Evolutionary conservation across 2,797 vertebrate genomes (phyloP).

Genomic region (Semaprochilodus insignis): DNA sequence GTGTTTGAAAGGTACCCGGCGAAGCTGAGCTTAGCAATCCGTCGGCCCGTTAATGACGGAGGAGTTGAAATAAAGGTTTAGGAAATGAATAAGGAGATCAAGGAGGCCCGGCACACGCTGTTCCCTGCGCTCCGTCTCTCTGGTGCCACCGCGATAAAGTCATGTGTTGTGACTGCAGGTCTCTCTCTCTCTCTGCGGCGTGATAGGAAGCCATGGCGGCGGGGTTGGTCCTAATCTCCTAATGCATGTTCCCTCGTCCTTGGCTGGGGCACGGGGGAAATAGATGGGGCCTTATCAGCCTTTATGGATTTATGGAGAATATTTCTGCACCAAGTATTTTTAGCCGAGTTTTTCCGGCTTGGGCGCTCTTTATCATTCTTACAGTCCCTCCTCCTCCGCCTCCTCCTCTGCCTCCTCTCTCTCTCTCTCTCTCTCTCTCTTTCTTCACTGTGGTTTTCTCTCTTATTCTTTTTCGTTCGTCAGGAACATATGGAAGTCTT

Average conservation of each 20-base stretch:
- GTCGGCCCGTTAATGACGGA: slow-evolving; percentile 66
- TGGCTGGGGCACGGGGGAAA: slow-evolving; percentile 75
- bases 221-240: slow-evolving; percentile 75
- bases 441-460: background rate
- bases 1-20: slow-evolving; percentile 48
- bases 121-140: slow-evolving; percentile 17
- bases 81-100: slow-evolving; percentile 58
- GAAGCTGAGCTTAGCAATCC: slow-evolving; percentile 55
- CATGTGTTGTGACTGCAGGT: slow-evolving; percentile 37
- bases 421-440: slow-evolving; percentile 8
- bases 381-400: background rate
- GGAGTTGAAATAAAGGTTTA: slow-evolving; percentile 48
- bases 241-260: slow-evolving; percentile 79
- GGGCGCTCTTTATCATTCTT: slow-evolving; percentile 8
- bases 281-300: slow-evolving; percentile 79
- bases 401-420: background rate
- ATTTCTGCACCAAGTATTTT: slow-evolving; percentile 59
- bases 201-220: slow-evolving; percentile 47
- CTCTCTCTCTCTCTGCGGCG: slow-evolving; percentile 37
- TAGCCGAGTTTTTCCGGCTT: slow-evolving; percentile 13
- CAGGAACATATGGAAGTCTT: slow-evolving; percentile 3
- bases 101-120: background rate
- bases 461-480: background rate
- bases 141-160: slow-evolving; percentile 43
- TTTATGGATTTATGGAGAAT: slow-evolving; percentile 78